Evolutionary conservation across 2,888 invertebrate species (phyloP), one percentile per base, ranked within the genome.

Genomic region (Meloe dianella): DNA sequence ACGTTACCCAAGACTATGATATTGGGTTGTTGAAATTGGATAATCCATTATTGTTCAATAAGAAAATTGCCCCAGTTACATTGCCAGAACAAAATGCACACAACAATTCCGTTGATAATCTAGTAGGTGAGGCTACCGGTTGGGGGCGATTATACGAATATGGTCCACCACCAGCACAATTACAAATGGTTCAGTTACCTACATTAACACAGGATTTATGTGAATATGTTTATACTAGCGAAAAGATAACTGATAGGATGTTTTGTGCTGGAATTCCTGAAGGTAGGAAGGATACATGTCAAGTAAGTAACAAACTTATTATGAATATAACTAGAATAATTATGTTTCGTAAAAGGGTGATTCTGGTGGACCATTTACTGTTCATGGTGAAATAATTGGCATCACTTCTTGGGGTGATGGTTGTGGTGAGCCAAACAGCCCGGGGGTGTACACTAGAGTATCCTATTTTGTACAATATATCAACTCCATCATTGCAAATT

Each of bases 1-100:
- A 83, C 75, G 83, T 83, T 71, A 82, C 83, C 1, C 85, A 85
- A 76, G 84, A 85, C 68, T 84, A 85, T 67, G 88, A 88, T 73
- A 85, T 87, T 3, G 86, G 85, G 0, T 78, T 88, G 27, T 78
- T 88, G 14, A 77, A 79, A 29, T 80, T 88, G 66, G 83, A 84
- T 75, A 75, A 83, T 0, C 81, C 83, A 0, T 80, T 87, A n/a
- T 67, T 65, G n/a, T 65, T 81, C 5, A 74, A n/a, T 10, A 3
- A 12, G 6, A 29, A 20, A 30, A 58, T 58, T 22, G 12, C 20
- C 22, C 6, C 47, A 17, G 24, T 58, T n/a, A 17, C 9, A 10
- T 27, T 63, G 8, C 62, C 66, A n/a, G 17, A 20, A 5, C 38
- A 54, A 59, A 41, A 60, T 38, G 22, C n/a, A 0, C 8, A 22